Conservation (phyloP, 2,888 invertebrate species). For the Adela reaumurella region DNA sequence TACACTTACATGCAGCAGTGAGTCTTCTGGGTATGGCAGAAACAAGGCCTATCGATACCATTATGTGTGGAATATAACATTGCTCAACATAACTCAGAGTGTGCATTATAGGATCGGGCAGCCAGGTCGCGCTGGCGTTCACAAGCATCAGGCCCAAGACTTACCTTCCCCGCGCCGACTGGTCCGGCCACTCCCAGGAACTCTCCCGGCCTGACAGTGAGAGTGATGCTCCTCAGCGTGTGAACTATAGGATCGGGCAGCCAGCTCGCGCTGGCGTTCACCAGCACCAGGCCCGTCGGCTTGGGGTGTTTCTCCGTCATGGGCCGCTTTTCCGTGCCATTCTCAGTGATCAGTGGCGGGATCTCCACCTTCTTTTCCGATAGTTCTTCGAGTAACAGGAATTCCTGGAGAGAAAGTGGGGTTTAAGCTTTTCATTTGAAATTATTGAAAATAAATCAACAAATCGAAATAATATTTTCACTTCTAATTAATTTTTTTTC, state of each 20-base stretch:
- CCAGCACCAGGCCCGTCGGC: slow-evolving; percentile 27
- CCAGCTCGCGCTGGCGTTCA: slow-evolving; percentile 43
- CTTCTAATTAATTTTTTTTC: no score
- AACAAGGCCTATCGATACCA: background rate
- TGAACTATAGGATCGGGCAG: slow-evolving; percentile 44
- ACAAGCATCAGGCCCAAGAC: slow-evolving; percentile 25
- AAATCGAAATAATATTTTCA: no score
- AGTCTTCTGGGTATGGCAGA: no score
- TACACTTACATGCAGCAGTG: no score
- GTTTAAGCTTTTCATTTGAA: no score
- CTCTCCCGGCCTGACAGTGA: slow-evolving; percentile 52
- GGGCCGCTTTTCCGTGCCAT: slow-evolving; percentile 2
- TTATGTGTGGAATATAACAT: no score
- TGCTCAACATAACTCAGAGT: slow-evolving; percentile 52
- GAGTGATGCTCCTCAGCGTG: slow-evolving; percentile 47
- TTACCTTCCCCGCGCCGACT: slow-evolving; percentile 73
- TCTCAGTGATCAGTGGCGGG: slow-evolving; percentile 9
- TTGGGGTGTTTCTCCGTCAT: slow-evolving; percentile 19
- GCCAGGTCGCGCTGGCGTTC: slow-evolving; percentile 43
- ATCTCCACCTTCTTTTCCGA: slow-evolving; percentile 20
- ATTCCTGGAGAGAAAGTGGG: slow-evolving; percentile 23
- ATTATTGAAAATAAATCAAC: no score
- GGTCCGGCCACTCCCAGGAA: slow-evolving; percentile 68
- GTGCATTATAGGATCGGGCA: slow-evolving; percentile 43
- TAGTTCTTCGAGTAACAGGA: slow-evolving; percentile 39